Conservation (phyloP, 2,113 vertebrate genomes). For the Toxostoma redivivum region DNA sequence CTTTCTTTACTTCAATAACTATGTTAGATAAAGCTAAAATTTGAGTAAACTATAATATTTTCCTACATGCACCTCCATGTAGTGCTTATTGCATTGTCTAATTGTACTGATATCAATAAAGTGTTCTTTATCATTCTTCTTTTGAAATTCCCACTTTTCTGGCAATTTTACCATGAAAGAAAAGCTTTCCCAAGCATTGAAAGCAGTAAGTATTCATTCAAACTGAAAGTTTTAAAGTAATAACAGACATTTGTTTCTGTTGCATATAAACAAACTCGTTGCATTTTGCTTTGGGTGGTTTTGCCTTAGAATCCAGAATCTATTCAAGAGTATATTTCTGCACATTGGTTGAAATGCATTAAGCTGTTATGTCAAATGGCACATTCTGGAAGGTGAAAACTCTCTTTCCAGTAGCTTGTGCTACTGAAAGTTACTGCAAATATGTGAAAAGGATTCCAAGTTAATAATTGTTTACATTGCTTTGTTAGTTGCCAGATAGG, state of each 20-base stretch:
- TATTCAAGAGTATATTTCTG: neutral
- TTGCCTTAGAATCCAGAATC: neutral
- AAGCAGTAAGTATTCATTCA: neutral
- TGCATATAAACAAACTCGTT: neutral
- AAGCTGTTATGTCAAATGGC: neutral
- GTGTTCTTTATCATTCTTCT: neutral
- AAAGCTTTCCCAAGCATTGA: neutral
- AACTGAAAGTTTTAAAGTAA: neutral
- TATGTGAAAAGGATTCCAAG: neutral
- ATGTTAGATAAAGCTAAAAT: neutral
- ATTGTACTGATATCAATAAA: neutral
- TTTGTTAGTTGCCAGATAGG: neutral
- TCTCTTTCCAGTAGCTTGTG: neutral
- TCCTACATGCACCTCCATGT: neutral
- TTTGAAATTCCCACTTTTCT: neutral
- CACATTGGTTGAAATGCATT: neutral
- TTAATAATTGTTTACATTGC: neutral
- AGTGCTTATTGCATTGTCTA: neutral
- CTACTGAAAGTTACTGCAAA: neutral
- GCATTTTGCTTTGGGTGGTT: neutral
- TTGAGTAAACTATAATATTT: neutral
- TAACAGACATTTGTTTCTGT: neutral
- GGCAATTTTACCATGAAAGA: neutral
- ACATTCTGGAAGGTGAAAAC: neutral
- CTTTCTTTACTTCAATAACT: neutral